A percentile compares a stretch with the other conserved stretches of the same genome.
Conservation (phyloP, 1,140 invertebrate species). For the Hycleus cichorii region DNA sequence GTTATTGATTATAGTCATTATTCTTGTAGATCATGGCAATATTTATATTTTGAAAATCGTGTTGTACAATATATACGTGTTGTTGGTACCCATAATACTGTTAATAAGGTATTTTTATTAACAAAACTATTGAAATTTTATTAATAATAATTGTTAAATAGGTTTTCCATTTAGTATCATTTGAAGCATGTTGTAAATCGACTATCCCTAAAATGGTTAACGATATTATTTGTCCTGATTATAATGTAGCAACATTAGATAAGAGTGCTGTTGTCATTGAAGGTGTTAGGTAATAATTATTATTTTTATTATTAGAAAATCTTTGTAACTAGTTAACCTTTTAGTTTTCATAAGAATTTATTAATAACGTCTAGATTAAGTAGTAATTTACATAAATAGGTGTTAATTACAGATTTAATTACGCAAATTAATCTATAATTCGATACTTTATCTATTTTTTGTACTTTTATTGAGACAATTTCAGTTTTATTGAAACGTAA, state of each 20-base stretch:
- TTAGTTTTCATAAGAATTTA: no score
- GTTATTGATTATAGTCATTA: slow-evolving; percentile 88
- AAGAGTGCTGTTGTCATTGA: slow-evolving; percentile 89
- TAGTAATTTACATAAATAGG: no score
- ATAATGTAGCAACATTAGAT: slow-evolving; percentile 88
- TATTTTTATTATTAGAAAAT: background rate
- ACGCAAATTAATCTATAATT: no score
- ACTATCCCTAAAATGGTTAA: slow-evolving; percentile 66
- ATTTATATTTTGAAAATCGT: slow-evolving; percentile 82
- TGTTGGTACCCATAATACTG: slow-evolving; percentile 92
- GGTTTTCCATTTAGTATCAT: slow-evolving; percentile 89
- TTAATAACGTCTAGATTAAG: no score
- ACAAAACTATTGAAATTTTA: background rate
- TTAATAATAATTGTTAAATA: slow-evolving; percentile 27
- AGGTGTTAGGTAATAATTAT: slow-evolving; percentile 63
- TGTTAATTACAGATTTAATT: no score
- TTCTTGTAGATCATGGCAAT: slow-evolving; percentile 94
- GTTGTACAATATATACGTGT: slow-evolving; percentile 86
- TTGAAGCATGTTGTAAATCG: slow-evolving; percentile 82
- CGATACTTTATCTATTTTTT: no score
- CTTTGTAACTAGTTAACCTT: no score
- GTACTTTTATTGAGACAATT: no score
- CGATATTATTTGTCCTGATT: slow-evolving; percentile 74
- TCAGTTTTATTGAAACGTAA: no score
- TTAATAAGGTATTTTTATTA: slow-evolving; percentile 64